Percentiles rank a stretch among this genome's conserved stretches.
These are phyloP conservation scores for Tetragnatha montana DNA, from an alignment of 2,888 invertebrate species.

Conservation along the genomic window DNA sequence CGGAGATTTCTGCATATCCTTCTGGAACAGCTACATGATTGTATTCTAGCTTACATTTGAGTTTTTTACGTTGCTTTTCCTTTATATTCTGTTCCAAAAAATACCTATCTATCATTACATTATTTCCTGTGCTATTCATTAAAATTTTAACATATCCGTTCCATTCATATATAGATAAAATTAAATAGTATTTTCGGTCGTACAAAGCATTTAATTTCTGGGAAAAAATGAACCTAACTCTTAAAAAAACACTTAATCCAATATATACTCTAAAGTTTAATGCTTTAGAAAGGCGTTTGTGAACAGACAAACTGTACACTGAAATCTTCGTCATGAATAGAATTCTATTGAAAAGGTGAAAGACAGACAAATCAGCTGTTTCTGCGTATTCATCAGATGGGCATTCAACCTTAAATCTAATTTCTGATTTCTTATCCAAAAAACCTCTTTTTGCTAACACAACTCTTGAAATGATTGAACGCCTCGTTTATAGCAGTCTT, in stretches of 20 bases:
- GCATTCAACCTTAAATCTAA: not conserved
- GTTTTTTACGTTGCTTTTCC: no score
- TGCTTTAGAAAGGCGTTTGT: not conserved
- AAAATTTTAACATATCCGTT: no score
- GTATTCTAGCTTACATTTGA: no score
- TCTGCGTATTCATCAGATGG: not conserved
- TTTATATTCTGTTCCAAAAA: no score
- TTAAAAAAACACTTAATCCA: not conserved
- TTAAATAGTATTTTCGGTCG: not conserved
- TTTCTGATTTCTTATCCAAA: not conserved
- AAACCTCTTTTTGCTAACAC: not conserved
- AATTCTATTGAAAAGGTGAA: not conserved
- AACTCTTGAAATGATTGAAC: constrained; percentile 4
- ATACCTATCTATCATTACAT: no score
- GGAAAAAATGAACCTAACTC: not conserved
- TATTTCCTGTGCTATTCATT: no score
- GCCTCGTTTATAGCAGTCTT: not conserved
- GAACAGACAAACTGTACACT: not conserved
- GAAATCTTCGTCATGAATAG: not conserved
- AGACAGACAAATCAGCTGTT: not conserved
- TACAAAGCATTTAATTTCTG: not conserved
- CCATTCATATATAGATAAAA: not conserved
- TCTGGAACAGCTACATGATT: no score
- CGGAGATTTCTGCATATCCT: no score
- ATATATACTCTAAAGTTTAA: not conserved